Evolutionary conservation across 2,888 invertebrate species (phyloP).

Genomic region (Rotaria magnacalcarata): DNA sequence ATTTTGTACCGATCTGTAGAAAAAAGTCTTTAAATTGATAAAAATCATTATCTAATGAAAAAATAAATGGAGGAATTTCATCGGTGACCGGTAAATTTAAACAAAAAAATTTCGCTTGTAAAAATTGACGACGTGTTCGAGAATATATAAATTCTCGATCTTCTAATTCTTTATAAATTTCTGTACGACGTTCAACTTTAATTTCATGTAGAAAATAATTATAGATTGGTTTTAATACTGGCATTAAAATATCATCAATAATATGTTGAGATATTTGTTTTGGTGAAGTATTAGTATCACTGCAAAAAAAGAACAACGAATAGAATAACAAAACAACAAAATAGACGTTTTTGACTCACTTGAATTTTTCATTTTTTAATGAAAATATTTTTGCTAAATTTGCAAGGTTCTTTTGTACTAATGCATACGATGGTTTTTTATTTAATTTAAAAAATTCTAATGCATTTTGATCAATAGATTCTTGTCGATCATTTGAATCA

Average conservation of each 20-base stretch:
- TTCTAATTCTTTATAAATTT: slow-evolving; percentile 42
- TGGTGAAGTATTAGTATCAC: neutral
- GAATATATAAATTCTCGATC: slow-evolving; percentile 40
- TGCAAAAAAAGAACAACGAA: neutral
- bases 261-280: neutral
- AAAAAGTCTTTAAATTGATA: slow-evolving; percentile 40
- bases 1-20: slow-evolving; percentile 39
- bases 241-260: slow-evolving; percentile 1
- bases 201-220: slow-evolving; percentile 40
- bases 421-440: slow-evolving; percentile 41
- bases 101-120: slow-evolving; percentile 38
- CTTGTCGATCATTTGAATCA: neutral
- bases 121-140: slow-evolving; percentile 36
- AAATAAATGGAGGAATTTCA: slow-evolving; percentile 45
- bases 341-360: neutral
- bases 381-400: slow-evolving; percentile 13
- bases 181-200: slow-evolving; percentile 37
- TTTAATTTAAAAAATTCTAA: slow-evolving; percentile 45
- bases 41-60: slow-evolving; percentile 33
- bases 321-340: neutral
- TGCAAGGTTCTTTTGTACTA: slow-evolving; percentile 32
- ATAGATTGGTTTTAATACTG: slow-evolving; percentile 32
- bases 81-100: slow-evolving; percentile 31
- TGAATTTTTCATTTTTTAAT: slow-evolving; percentile 1
- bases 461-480: slow-evolving; percentile 35